These are phyloP conservation scores for Silurus glanis DNA, from an alignment of 2,113 vertebrate genomes.

Conservation along the genomic window DNA sequence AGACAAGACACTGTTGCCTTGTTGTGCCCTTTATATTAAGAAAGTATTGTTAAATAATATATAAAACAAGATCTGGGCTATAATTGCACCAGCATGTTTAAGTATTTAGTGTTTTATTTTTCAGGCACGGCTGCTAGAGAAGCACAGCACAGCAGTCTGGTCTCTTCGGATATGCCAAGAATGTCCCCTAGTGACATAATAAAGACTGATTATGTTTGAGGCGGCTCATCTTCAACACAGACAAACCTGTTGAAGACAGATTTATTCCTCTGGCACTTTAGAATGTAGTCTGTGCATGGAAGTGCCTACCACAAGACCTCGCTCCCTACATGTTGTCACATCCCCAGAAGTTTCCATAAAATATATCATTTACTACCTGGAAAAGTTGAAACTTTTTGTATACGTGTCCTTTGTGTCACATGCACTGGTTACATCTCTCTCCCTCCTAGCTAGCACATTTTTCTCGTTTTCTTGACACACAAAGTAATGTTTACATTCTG, in stretches of 20 bases:
- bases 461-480: not conserved
- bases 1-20: not conserved
- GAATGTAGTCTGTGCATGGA: not conserved
- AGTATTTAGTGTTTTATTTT: not conserved
- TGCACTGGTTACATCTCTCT: not conserved
- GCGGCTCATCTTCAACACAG: not conserved
- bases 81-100: too few relatives aligned
- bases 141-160: not conserved
- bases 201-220: slow-evolving; percentile 20
- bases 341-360: slow-evolving; percentile 8
- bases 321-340: not conserved
- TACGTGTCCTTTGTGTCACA: not conserved
- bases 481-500: slow-evolving; percentile 14
- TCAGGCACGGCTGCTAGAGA: not conserved
- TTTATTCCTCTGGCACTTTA: slow-evolving; percentile 11
- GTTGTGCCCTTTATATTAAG: not conserved
- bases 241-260: not conserved
- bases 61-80: not conserved
- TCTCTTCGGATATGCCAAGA: slow-evolving; percentile 14
- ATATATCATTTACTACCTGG: not conserved
- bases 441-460: not conserved
- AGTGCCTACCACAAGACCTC: slow-evolving; percentile 3
- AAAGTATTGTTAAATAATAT: not conserved
- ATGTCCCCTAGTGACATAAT: slow-evolving; percentile 40
- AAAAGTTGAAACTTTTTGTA: not conserved